phyloP scores from a whole-genome alignment of 2,888 invertebrate genomes.

The Drosophila tripunctata region DNA sequence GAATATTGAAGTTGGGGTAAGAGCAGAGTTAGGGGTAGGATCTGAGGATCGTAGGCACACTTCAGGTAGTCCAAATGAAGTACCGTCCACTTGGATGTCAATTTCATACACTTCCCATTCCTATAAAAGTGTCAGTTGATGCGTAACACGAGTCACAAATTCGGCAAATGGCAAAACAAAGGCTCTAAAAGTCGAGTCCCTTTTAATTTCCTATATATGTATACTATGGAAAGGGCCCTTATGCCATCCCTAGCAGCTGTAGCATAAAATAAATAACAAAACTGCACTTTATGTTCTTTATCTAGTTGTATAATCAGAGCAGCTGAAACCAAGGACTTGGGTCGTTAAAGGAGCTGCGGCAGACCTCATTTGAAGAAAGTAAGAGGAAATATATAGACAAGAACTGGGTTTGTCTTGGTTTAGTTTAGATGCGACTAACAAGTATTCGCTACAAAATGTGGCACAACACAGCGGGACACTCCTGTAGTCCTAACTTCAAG shows the following conservation, averaged over 20 bases:
- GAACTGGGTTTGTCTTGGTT: slow-evolving; percentile 15
- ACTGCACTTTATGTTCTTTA: slow-evolving; percentile 18
- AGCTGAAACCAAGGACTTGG: neutral
- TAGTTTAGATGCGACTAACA: neutral
- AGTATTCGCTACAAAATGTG: slow-evolving; percentile 3
- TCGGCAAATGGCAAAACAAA: slow-evolving; percentile 19
- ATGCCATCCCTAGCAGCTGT: slow-evolving; percentile 30
- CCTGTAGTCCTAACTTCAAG: slow-evolving; percentile 26
- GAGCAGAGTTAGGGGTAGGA: neutral
- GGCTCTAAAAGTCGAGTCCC: slow-evolving; percentile 28
- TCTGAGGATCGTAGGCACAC: slow-evolving; percentile 18
- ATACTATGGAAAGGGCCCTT: too few relatives aligned
- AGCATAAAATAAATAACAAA: slow-evolving; percentile 4
- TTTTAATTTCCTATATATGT: slow-evolving; percentile 3
- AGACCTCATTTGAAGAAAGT: slow-evolving; percentile 13
- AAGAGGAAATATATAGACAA: neutral
- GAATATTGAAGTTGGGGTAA: too few relatives aligned
- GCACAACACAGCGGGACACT: slow-evolving; percentile 39
- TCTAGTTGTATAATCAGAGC: slow-evolving; percentile 11
- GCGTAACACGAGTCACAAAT: slow-evolving; percentile 76
- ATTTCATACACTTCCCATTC: neutral
- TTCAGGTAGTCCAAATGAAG: slow-evolving; percentile 39
- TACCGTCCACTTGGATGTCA: slow-evolving; percentile 12
- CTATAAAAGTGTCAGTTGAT: slow-evolving; percentile 54
- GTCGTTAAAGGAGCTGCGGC: slow-evolving; percentile 11